These are phyloP conservation scores for Hetaerina americana DNA, from an alignment of 1,140 invertebrate species.

Conservation along the genomic window DNA sequence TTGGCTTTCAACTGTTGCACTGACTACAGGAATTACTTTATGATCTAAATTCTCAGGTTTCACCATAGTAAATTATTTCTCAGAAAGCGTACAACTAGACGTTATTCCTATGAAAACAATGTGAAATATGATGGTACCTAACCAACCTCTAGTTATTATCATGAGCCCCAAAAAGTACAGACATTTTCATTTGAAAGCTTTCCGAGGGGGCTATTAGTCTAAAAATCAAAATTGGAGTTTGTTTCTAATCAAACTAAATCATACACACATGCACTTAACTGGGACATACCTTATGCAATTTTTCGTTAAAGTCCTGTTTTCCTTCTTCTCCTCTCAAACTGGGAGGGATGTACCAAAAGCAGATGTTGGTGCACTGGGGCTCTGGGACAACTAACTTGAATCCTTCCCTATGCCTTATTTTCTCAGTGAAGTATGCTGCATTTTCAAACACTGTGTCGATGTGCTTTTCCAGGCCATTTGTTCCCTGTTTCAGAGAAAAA, in stretches of 20 bases:
- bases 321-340: conserved; percentile 47
- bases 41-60: no score
- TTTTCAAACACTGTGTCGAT: conserved; percentile 66
- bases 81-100: no score
- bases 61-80: no score
- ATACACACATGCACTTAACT: not conserved
- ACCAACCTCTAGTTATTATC: no score
- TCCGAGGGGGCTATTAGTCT: no score
- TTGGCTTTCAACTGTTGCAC: no score
- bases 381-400: conserved; percentile 61
- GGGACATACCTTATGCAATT: conserved; percentile 46
- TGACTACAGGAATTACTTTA: no score
- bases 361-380: conserved; percentile 87
- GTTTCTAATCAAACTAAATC: not conserved
- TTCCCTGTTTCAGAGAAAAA: no score
- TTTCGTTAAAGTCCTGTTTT: conserved; percentile 46
- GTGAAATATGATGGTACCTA: no score
- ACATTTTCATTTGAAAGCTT: no score
- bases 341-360: conserved; percentile 88
- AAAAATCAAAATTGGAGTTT: not conserved
- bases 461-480: conserved; percentile 60
- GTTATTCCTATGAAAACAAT: no score
- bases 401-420: conserved; percentile 50
- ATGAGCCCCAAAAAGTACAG: no score
- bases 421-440: conserved; percentile 51